A percentile compares a stretch with the other conserved stretches of the same genome.
Evolutionary conservation across 2,113 vertebrate species (phyloP).

Genomic region (Genyomyrus donnyi): DNA sequence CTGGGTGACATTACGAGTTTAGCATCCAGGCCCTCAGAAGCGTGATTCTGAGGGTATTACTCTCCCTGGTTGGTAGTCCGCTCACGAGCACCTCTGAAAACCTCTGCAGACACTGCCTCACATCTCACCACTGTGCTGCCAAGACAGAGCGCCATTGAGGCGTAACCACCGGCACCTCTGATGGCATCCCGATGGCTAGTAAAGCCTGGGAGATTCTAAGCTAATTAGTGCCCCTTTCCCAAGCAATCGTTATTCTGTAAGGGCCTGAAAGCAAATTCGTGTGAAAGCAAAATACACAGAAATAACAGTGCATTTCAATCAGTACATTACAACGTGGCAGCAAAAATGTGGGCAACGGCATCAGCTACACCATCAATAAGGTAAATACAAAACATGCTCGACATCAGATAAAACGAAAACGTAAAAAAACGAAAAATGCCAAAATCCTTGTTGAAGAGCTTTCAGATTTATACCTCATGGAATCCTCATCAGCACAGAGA

Average conservation of each 20-base stretch:
- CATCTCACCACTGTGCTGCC: background rate
- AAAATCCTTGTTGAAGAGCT: background rate
- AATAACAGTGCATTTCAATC: background rate
- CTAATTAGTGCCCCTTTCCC: conserved; percentile 1
- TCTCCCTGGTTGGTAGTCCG: background rate
- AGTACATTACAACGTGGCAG: background rate
- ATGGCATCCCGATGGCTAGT: background rate
- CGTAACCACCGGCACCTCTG: background rate
- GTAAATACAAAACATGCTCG: background rate
- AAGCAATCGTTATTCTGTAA: background rate
- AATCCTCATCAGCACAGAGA: background rate
- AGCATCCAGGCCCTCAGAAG: background rate
- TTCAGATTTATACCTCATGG: background rate
- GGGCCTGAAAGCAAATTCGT: background rate
- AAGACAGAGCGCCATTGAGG: background rate
- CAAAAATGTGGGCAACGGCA: background rate
- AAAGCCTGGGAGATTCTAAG: background rate
- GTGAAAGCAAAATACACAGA: background rate
- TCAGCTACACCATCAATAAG: background rate
- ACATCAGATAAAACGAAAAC: background rate
- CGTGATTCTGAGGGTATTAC: background rate
- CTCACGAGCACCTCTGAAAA: conserved; percentile 3
- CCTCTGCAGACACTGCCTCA: background rate
- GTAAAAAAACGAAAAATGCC: background rate
- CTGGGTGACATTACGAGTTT: background rate